Evolutionary conservation across 2,888 invertebrate species (phyloP), one percentile per base, ranked within the genome.

Genomic region (Yponomeuta malinellus): DNA sequence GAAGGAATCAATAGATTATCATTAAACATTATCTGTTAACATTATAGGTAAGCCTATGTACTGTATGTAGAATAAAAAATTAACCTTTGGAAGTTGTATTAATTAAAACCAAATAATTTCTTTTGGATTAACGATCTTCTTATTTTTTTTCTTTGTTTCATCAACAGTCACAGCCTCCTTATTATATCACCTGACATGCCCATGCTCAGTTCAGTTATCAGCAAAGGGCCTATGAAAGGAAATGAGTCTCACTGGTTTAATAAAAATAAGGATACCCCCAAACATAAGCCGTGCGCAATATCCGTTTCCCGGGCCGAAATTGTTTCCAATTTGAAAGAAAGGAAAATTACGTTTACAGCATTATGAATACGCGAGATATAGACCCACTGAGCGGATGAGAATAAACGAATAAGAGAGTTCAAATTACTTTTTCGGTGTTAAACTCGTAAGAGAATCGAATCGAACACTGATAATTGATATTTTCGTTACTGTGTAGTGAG

Each of bases 251-350:
- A 15, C 52, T 15, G 52, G 52, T 59, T 59, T 59, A 59, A 59
- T 59, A 59, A 59, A 59, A 59, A 59, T 59, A 59, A 12, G 52
- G 15, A 59, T 59, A 59, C 52, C 52, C 43, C 43, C 43, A 43
- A 43, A 43, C 12, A 59, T 15, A 59, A 59, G 52, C 52, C 52
- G 52, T 12, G 52, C 52, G 52, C 52, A 59, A 59, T 59, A 59
- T 59, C 52, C 52, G 12, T 15, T 59, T 59, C 52, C 52, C 52
- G 52, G 52, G 12, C 52, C 52, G 52, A 59, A 59, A 59, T 59
- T 59, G 52, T 59, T 59, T 59, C 52, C 52, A 59, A 59, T 59
- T 59, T 59, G 52, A 59, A 59, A 59, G 52, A 59, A 59, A 5
- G 52, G 52, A 59, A 59, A 59, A 59, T 59, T 59, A 59, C 52